Percentiles rank a stretch among this genome's conserved stretches.
Conservation (phyloP, 2,888 invertebrate genomes). For the Mayetiola destructor region DNA sequence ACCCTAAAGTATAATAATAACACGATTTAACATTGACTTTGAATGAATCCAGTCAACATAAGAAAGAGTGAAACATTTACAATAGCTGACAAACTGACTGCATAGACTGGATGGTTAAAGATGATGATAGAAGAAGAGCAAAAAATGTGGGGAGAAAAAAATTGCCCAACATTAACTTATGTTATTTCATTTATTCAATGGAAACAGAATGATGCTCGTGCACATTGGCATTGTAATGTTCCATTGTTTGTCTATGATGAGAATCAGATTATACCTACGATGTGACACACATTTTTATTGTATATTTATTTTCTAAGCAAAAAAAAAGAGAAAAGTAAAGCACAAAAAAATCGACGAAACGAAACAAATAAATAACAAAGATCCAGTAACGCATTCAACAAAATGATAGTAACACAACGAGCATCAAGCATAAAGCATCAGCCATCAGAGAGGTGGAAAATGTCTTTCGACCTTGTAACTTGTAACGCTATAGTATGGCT, state of each 20-base stretch:
- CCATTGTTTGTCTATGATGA: constrained; percentile 10
- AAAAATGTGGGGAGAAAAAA: too few relatives aligned
- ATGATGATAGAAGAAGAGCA: too few relatives aligned
- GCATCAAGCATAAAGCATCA: neutral
- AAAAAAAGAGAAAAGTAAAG: neutral
- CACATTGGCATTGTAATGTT: too few relatives aligned
- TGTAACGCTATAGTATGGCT: too few relatives aligned
- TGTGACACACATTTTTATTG: constrained; percentile 11
- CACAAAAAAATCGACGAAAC: neutral
- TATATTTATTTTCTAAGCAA: neutral
- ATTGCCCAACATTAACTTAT: too few relatives aligned
- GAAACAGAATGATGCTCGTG: too few relatives aligned
- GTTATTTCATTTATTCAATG: too few relatives aligned
- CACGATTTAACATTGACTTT: constrained; percentile 5
- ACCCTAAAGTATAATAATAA: constrained; percentile 8
- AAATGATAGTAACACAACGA: neutral
- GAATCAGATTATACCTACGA: constrained; percentile 7
- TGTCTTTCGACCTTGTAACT: constrained; percentile 3
- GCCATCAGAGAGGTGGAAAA: constrained; percentile 7
- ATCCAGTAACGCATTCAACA: neutral
- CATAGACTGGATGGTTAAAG: too few relatives aligned
- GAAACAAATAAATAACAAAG: neutral
- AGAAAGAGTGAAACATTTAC: constrained; percentile 1
- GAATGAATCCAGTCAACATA: constrained; percentile 3
- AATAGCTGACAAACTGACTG: constrained; percentile 9